Evolutionary conservation across 2,113 vertebrate genomes (phyloP).

Genomic region (Electrona antarctica): DNA sequence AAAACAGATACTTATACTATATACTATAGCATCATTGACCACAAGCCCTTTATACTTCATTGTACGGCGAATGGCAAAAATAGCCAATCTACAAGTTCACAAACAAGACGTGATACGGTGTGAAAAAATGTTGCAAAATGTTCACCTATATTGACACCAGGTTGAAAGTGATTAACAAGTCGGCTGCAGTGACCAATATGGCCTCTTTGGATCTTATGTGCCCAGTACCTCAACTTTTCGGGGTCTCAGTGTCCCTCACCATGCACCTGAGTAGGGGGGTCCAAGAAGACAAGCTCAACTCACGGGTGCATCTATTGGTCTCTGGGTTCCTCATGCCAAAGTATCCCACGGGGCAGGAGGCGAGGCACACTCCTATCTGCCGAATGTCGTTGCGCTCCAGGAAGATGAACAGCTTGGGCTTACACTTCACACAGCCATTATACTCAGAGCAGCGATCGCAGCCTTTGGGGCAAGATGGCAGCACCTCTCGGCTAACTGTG

Average conservation of each 20-base stretch:
- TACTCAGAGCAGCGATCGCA: slow-evolving; percentile 96
- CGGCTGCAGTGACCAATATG: slow-evolving; percentile 11
- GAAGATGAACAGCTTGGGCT: slow-evolving; percentile 95
- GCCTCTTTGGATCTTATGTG: slow-evolving; percentile 19
- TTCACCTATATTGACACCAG: too few species aligned
- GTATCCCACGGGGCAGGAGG: slow-evolving; percentile 93
- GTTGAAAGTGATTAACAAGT: neutral
- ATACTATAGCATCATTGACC: too few species aligned
- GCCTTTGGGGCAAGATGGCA: slow-evolving; percentile 90
- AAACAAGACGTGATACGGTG: too few species aligned
- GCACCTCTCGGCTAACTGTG: slow-evolving; percentile 90
- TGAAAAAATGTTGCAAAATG: too few species aligned
- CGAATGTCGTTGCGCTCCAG: slow-evolving; percentile 95
- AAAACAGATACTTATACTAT: too few species aligned
- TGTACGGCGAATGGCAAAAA: too few species aligned
- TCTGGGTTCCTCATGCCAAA: slow-evolving; percentile 94
- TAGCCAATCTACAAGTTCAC: too few species aligned
- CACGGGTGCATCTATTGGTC: slow-evolving; percentile 98
- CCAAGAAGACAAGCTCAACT: slow-evolving; percentile 69
- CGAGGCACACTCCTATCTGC: slow-evolving; percentile 93
- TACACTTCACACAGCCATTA: slow-evolving; percentile 96
- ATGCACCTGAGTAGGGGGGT: neutral
- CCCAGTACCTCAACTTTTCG: slow-evolving; percentile 3
- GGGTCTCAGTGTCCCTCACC: slow-evolving; percentile 2
- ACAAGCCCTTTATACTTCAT: too few species aligned